These are phyloP conservation scores for Sebastes flavidus DNA, from an alignment of 2,797 vertebrate genomes.

Conservation along the genomic window DNA sequence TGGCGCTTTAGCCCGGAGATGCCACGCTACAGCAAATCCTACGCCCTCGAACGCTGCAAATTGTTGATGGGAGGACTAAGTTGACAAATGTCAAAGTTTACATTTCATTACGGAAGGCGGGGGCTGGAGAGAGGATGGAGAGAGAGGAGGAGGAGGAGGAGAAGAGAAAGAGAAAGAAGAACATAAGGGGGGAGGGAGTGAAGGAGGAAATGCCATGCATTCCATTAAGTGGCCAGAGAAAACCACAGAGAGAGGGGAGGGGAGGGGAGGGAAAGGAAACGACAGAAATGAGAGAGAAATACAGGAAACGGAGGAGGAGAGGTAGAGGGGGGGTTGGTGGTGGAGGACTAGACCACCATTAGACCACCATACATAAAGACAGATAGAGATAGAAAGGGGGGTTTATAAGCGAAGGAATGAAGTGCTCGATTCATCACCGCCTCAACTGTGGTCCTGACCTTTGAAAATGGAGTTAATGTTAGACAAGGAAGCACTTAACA, in stretches of 20 bases:
- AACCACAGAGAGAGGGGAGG: slow-evolving; percentile 53
- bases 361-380: slow-evolving; percentile 41
- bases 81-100: slow-evolving; percentile 80
- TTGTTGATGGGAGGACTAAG: slow-evolving; percentile 59
- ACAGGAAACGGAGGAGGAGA: slow-evolving; percentile 47
- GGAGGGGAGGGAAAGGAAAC: slow-evolving; percentile 35
- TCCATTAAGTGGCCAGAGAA: slow-evolving; percentile 77
- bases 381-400: slow-evolving; percentile 37
- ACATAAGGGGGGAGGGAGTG: background rate
- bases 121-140: slow-evolving; percentile 29
- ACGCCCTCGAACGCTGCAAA: slow-evolving; percentile 28
- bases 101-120: slow-evolving; percentile 70
- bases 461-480: slow-evolving; percentile 71
- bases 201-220: slow-evolving; percentile 77
- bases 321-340: background rate
- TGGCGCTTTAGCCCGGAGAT: slow-evolving; percentile 40
- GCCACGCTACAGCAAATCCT: slow-evolving; percentile 47
- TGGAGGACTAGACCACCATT: slow-evolving; percentile 4
- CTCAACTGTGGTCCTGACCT: slow-evolving; percentile 64
- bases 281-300: slow-evolving; percentile 48
- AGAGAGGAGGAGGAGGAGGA: background rate
- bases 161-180: slow-evolving; percentile 26
- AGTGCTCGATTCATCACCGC: slow-evolving; percentile 65
- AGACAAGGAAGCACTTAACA: slow-evolving; percentile 68
- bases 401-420: slow-evolving; percentile 52